Percentiles rank a stretch among this genome's conserved stretches.
phyloP scores from a whole-genome alignment of 2,888 invertebrate genomes.

The Tetragnatha montana region DNA sequence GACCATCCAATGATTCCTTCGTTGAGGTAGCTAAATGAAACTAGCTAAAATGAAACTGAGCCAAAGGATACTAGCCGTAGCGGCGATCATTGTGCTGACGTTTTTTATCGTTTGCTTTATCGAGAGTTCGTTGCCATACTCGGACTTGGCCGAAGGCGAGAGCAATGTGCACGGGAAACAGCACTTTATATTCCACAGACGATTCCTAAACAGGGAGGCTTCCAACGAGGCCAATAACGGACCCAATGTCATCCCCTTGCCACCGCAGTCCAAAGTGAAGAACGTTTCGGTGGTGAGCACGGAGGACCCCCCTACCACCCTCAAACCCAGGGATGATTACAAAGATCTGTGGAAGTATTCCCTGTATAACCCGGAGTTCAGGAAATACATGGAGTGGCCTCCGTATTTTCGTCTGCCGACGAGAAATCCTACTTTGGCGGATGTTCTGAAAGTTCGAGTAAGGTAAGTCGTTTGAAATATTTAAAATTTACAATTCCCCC shows the following conservation, averaged over 20 bases:
- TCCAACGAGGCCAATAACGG: slow-evolving; percentile 50
- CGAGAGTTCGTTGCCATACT: slow-evolving; percentile 42
- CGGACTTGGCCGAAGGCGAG: slow-evolving; percentile 19
- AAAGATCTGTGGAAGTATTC: slow-evolving; percentile 56
- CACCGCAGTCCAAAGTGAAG: slow-evolving; percentile 11
- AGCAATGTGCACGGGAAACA: slow-evolving; percentile 16
- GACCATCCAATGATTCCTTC: neutral
- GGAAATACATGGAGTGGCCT: slow-evolving; percentile 62
- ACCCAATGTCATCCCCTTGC: slow-evolving; percentile 33
- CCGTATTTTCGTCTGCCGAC: slow-evolving; percentile 40
- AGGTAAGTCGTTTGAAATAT: slow-evolving; percentile 45
- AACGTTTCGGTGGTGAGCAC: slow-evolving; percentile 9
- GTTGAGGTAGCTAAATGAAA: neutral
- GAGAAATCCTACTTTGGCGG: slow-evolving; percentile 50
- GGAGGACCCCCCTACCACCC: slow-evolving; percentile 4
- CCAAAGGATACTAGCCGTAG: slow-evolving; percentile 52
- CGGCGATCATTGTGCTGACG: neutral
- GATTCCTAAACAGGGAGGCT: slow-evolving; percentile 60
- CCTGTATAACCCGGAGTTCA: slow-evolving; percentile 28
- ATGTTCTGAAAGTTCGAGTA: slow-evolving; percentile 34
- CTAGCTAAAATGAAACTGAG: slow-evolving; percentile 56
- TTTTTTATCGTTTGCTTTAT: slow-evolving; percentile 44
- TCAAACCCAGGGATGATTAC: slow-evolving; percentile 48
- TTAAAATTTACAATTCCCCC: too few species aligned
- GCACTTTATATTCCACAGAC: slow-evolving; percentile 53